Conservation (phyloP, 2,113 vertebrate genomes). For the Nyctibius bracteatus region DNA sequence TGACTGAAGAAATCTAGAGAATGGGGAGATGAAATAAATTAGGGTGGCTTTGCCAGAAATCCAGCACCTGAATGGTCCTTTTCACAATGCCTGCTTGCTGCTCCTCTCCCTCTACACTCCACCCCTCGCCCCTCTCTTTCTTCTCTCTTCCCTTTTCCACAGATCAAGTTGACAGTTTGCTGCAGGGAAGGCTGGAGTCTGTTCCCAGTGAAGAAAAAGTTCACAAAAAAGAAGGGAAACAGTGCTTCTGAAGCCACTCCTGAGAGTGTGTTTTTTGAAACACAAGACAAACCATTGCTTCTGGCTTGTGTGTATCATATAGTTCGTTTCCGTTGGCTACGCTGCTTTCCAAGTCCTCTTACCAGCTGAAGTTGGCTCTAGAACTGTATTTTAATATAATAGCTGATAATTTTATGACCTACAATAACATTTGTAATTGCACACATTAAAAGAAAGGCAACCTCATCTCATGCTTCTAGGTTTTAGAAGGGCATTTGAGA, state of each 20-base stretch:
- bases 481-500: neutral
- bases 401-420: neutral
- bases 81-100: neutral
- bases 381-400: neutral
- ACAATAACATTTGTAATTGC: neutral
- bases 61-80: neutral
- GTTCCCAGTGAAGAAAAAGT: neutral
- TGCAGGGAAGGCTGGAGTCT: neutral
- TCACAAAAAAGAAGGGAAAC: neutral
- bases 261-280: rapidly evolving
- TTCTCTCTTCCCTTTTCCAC: neutral
- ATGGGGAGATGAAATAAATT: neutral
- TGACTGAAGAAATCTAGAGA: neutral
- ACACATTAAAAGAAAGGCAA: neutral
- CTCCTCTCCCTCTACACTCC: neutral
- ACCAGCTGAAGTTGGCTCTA: neutral
- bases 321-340: neutral
- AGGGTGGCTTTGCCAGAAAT: neutral
- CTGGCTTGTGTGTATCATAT: neutral
- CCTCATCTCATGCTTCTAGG: neutral
- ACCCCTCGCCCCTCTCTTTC: no score
- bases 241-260: neutral
- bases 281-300: neutral
- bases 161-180: neutral
- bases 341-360: neutral